Base-by-base conservation (phyloP, 2,113 vertebrate genomes). In the Synodontis membranacea region DNA sequence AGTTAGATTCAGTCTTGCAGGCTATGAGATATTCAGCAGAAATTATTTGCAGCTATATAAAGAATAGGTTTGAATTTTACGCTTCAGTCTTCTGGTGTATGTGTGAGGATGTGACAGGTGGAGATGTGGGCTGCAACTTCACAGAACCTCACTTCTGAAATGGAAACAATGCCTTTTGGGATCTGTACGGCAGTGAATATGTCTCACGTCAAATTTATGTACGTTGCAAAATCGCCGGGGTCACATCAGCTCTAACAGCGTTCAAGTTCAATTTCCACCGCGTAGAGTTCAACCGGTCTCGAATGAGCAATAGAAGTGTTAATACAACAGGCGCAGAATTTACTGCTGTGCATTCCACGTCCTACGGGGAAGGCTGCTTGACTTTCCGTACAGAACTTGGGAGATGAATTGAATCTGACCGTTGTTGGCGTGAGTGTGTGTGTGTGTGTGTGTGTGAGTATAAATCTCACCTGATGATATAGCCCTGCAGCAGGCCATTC, bases 401-500 rank as follows among this genome's bases (percentile, higher is more conserved):
- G 70, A 84, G 52, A 84, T 74, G 37, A 75, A 81, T 79, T 50
- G 28, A 74, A 75, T 75, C 66, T 79, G 81, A 75, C 17, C 52
- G 37, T 34, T 39, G 68, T n/a, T n/a, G 62, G n/a, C 6, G 48
- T 15, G 14, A 50, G 48, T 15, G 15, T 50, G n/a, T n/a, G 19
- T 62, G 58, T 74, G 56, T 62, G 70, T 42, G 72, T 37, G 54
- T 58, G 82, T 70, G n/a, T n/a, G n/a, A 39, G 78, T 0, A 15
- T 44, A 31, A 82, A 48, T 88, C 92, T 87, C 79, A 99, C 98
- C 98, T 97, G 94, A 99, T 98, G 91, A 98, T 91, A 91, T 99
- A 99, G 89, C 98, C 98, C 90, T 96, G 97, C 87, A 99, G 95
- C 78, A 97, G 93, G 1, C 98, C 98, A 0, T 99, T 99, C 93